Percentiles rank a stretch among this genome's conserved stretches.
Conservation (phyloP, 30 jellyfish, hydroid and myxozoan genomes). For the Haliclystus octoradiatus region DNA sequence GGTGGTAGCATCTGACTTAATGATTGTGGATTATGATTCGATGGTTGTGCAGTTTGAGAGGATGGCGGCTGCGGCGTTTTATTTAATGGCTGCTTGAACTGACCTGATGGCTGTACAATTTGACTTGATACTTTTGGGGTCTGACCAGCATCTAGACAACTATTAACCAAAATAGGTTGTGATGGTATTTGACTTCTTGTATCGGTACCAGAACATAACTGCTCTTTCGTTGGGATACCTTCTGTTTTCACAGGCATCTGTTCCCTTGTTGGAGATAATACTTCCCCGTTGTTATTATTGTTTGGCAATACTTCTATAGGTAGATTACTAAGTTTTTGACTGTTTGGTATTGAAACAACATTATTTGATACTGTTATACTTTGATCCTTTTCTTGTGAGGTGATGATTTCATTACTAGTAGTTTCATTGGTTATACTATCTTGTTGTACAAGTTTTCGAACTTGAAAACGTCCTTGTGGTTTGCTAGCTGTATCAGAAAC, state of each 20-base stretch:
- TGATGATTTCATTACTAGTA: not conserved
- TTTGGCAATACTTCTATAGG: not conserved
- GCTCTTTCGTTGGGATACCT: not conserved
- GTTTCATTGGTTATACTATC: not conserved
- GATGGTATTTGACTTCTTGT: not conserved
- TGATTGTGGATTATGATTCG: not conserved
- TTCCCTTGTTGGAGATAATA: not conserved
- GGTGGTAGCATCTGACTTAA: too few species aligned
- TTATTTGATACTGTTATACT: not conserved
- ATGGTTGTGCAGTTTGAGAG: not conserved
- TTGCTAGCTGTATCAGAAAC: too few species aligned
- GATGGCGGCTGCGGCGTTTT: not conserved
- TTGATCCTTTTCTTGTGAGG: not conserved
- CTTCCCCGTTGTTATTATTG: not conserved
- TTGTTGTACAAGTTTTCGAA: slow-evolving; percentile 4
- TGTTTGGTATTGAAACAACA: not conserved
- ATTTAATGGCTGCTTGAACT: too few species aligned
- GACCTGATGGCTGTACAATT: too few species aligned
- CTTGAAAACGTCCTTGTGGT: slow-evolving; percentile 26
- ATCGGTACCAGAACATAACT: not conserved
- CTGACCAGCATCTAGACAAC: too few species aligned
- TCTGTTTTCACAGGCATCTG: not conserved
- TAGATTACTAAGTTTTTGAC: not conserved
- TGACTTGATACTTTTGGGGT: too few species aligned
- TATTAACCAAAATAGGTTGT: too few species aligned